These are phyloP conservation scores for Notechis scutatus DNA, from an alignment of 2,113 vertebrate genomes.

Conservation along the genomic window DNA sequence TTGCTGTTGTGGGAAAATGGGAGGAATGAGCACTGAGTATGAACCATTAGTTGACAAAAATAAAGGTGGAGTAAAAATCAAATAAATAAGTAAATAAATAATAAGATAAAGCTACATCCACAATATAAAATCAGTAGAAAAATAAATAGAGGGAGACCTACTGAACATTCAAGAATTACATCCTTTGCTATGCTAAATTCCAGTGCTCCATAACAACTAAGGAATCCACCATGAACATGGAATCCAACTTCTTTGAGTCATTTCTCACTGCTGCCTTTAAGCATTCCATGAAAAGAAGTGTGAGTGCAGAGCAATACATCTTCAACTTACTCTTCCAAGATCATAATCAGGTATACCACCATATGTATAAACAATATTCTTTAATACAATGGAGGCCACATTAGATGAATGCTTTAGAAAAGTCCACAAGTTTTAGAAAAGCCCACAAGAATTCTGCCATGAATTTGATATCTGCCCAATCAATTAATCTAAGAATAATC, in stretches of 20 bases:
- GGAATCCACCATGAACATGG: background rate
- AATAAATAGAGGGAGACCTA: background rate
- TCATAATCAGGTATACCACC: background rate
- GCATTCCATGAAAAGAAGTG: background rate
- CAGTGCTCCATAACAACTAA: background rate
- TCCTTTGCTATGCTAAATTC: background rate
- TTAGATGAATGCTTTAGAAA: background rate
- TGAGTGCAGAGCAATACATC: background rate
- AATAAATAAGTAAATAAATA: background rate
- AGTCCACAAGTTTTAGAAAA: background rate
- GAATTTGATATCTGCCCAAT: background rate
- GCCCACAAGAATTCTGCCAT: background rate
- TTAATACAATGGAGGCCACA: background rate
- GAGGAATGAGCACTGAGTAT: background rate
- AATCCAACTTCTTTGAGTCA: background rate
- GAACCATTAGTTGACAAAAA: background rate
- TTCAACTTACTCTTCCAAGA: background rate
- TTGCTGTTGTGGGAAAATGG: background rate
- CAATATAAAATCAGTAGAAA: background rate
- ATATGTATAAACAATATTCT: background rate
- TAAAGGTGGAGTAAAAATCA: background rate
- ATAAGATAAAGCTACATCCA: background rate
- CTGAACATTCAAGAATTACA: background rate
- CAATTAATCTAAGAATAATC: background rate
- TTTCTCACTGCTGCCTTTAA: background rate